Conservation (phyloP, 2,797 vertebrate genomes). For the Limosa lapponica region DNA sequence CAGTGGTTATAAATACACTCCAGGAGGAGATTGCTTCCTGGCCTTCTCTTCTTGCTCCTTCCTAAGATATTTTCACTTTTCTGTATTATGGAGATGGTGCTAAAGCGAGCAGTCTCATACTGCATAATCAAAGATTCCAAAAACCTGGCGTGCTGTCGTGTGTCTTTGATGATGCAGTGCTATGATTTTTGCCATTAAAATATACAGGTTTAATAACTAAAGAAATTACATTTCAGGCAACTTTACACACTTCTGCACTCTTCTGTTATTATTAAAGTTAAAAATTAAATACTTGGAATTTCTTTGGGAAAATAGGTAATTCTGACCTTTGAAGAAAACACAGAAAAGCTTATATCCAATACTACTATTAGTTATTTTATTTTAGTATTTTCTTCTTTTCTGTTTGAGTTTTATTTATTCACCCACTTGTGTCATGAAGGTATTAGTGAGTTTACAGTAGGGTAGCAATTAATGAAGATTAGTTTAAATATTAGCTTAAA, state of each 20-base stretch:
- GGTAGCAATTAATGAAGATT: background rate
- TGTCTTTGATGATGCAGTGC: background rate
- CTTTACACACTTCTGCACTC: background rate
- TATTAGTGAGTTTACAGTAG: background rate
- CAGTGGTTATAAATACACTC: background rate
- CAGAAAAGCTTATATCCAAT: background rate
- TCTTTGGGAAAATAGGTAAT: background rate
- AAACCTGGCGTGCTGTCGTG: background rate
- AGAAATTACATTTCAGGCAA: background rate
- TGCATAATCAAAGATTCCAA: background rate
- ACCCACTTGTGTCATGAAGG: background rate
- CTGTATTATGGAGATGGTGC: background rate
- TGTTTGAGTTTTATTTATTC: background rate
- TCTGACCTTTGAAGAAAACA: background rate
- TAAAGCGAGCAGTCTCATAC: background rate
- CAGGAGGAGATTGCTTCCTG: background rate
- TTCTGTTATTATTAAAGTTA: background rate
- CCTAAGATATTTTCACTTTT: background rate
- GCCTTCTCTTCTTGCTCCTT: background rate
- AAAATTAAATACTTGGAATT: background rate
- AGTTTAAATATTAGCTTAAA: background rate
- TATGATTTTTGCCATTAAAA: background rate
- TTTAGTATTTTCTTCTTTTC: background rate
- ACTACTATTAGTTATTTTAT: background rate
- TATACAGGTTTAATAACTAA: background rate